Percentiles rank a stretch among this genome's conserved stretches.
Evolutionary conservation across 2,113 vertebrate genomes (phyloP).

Genomic region (Brachyistius frenatus): DNA sequence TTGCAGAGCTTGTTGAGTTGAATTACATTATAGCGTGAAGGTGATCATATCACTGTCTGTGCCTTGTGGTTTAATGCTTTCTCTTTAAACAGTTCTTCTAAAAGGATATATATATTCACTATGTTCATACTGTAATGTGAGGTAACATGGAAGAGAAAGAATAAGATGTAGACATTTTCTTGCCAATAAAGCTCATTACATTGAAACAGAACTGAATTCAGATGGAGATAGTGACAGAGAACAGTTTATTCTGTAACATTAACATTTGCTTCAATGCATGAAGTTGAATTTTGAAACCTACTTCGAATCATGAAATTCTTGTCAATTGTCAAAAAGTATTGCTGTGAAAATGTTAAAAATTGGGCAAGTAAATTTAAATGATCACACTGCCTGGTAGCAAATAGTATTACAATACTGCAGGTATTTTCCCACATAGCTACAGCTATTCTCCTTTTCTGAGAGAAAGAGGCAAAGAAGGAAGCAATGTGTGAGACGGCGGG

Average conservation of each 20-base stretch:
- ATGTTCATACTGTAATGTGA: constrained; percentile 6
- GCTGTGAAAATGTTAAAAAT: not conserved
- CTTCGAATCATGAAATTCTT: constrained; percentile 10
- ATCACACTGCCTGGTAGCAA: not conserved
- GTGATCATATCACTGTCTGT: not conserved
- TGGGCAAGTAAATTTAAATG: constrained; percentile 17
- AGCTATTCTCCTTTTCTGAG: constrained; percentile 23
- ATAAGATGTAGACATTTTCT: not conserved
- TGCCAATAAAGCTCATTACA: constrained; percentile 9
- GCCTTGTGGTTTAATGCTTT: constrained; percentile 2
- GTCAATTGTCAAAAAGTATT: not conserved
- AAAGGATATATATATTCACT: constrained; percentile 24
- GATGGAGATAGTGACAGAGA: not conserved
- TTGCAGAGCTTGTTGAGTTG: constrained; percentile 1
- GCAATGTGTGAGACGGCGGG: constrained; percentile 15
- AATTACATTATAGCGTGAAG: not conserved
- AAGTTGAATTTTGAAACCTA: constrained; percentile 9
- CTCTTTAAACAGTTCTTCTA: not conserved
- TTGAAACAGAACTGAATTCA: constrained; percentile 6
- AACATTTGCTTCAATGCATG: constrained; percentile 19
- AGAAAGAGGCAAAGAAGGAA: not conserved
- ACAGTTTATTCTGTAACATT: not conserved
- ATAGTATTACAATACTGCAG: not conserved
- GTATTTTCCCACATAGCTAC: constrained; percentile 18
- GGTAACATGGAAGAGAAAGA: not conserved